A percentile compares a stretch with the other conserved stretches of the same genome.
These are phyloP conservation scores for Papilio xuthus DNA, from an alignment of 1,140 invertebrate genomes.

Conservation along the genomic window DNA sequence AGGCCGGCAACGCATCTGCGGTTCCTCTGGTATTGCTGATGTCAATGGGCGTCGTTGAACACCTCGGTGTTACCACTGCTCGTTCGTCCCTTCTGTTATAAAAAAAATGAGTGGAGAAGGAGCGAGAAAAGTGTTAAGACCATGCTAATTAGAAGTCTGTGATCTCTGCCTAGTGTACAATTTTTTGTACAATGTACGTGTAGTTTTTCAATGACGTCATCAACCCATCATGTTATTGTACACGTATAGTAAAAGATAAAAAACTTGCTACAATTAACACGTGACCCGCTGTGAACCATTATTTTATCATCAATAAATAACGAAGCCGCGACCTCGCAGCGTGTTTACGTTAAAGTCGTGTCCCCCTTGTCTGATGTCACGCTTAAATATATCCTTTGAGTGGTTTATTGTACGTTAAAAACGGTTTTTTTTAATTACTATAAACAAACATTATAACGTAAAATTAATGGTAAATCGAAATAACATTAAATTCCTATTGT, in stretches of 20 bases:
- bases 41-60: too few species aligned
- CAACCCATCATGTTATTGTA: not conserved
- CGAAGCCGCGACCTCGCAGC: constrained; percentile 14
- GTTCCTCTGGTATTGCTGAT: too few species aligned
- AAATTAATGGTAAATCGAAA: not conserved
- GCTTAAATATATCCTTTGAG: not conserved
- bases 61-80: too few species aligned
- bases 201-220: not conserved
- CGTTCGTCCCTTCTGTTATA: too few species aligned
- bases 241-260: not conserved
- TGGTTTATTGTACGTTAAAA: constrained; percentile 15
- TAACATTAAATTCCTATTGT: not conserved
- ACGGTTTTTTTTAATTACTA: not conserved
- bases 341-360: constrained; percentile 27
- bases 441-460: not conserved
- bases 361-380: constrained; percentile 32
- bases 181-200: too few species aligned
- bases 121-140: too few species aligned
- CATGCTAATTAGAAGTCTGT: too few species aligned
- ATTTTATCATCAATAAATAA: constrained; percentile 30
- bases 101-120: too few species aligned
- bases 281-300: constrained; percentile 10
- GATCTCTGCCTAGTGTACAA: too few species aligned
- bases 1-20: too few species aligned
- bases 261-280: constrained; percentile 23